Percentiles rank a stretch among this genome's conserved stretches.
phyloP scores from a whole-genome alignment of 2,113 vertebrate species.

The Saguinus midas region DNA sequence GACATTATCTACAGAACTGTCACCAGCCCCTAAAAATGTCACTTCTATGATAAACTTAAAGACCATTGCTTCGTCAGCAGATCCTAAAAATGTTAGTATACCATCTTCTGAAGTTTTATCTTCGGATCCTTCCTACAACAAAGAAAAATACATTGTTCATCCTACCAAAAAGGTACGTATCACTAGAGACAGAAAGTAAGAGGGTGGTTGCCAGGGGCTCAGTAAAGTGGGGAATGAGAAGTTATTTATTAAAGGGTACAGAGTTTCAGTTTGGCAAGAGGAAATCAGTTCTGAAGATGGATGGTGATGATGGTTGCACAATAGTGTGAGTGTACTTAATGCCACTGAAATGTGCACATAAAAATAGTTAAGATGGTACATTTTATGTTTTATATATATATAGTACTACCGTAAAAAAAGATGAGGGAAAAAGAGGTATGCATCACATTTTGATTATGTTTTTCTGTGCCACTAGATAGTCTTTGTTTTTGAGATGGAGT shows the following conservation, averaged over 20 bases:
- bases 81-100: slow-evolving; percentile 44
- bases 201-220: not conserved
- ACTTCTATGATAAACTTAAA: slow-evolving; percentile 68
- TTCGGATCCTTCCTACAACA: slow-evolving; percentile 55
- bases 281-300: not conserved
- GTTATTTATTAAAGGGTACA: not conserved
- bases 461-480: not conserved
- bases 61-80: slow-evolving; percentile 66
- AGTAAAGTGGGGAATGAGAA: not conserved
- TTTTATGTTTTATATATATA: too few relatives aligned
- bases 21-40: slow-evolving; percentile 71
- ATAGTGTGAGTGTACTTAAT: not conserved
- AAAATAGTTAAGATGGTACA: too few relatives aligned
- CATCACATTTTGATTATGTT: not conserved
- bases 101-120: slow-evolving; percentile 66
- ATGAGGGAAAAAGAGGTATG: not conserved
- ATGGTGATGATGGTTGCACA: too few relatives aligned
- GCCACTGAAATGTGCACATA: not conserved
- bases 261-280: not conserved
- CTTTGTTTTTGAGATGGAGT: too few relatives aligned
- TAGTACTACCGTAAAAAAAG: not conserved
- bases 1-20: slow-evolving; percentile 66
- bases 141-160: slow-evolving; percentile 61
- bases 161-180: slow-evolving; percentile 73
- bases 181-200: not conserved